Percentiles rank a stretch among this genome's conserved stretches.
These are phyloP conservation scores for Thaumatotibia leucotreta DNA, from an alignment of 1,140 invertebrate species.

Conservation along the genomic window DNA sequence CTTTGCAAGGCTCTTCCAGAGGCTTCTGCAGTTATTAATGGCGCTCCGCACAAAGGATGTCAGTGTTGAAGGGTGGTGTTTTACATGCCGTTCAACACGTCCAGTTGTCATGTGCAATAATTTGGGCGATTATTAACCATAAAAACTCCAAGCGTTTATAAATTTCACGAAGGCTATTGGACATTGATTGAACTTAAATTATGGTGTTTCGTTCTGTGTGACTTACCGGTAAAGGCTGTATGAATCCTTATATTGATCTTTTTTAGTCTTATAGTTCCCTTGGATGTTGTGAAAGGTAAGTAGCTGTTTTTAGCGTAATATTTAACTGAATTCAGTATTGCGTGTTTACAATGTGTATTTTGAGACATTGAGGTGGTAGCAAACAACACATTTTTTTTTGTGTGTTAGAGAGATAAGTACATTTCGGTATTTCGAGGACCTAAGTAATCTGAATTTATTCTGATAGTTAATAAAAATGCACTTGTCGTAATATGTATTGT, in stretches of 20 bases:
- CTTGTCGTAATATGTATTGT: slow-evolving; percentile 44
- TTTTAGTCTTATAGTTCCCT: no score
- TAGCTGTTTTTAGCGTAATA: no score
- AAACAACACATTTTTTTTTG: no score
- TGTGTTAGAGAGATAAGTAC: no score
- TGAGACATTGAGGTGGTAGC: no score
- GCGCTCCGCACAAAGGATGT: slow-evolving; percentile 19
- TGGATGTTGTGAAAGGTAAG: no score
- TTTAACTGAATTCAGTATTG: no score
- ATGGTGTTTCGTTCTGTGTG: background rate
- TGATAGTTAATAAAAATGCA: background rate
- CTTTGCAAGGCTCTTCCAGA: background rate
- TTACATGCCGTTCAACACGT: slow-evolving; percentile 39
- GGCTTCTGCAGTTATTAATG: background rate
- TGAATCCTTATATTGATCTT: no score
- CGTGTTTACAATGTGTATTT: no score
- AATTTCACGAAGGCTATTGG: background rate
- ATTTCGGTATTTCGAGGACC: no score
- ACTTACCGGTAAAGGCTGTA: background rate
- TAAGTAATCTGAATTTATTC: background rate
- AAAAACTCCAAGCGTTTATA: slow-evolving; percentile 21
- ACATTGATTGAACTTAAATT: slow-evolving; percentile 1
- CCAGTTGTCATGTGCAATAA: slow-evolving; percentile 40
- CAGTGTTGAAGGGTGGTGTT: slow-evolving; percentile 39
- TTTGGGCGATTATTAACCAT: slow-evolving; percentile 51